These are phyloP conservation scores for Globodera ellingtonae DNA, from an alignment of 1,140 invertebrate genomes.

Conservation along the genomic window DNA sequence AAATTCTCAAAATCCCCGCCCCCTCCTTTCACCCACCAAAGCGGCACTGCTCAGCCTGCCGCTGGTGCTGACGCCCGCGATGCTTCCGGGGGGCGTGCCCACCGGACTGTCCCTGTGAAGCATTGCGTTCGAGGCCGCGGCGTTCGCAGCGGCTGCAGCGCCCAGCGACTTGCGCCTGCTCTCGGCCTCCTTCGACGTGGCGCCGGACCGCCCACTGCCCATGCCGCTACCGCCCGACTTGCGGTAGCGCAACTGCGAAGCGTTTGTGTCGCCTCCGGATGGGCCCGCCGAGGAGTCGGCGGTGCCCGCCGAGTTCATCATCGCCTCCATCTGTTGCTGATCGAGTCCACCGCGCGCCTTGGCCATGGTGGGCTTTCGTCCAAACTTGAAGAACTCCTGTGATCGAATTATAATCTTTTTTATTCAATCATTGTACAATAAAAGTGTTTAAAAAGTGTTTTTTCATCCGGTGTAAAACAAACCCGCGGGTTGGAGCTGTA, in stretches of 20 bases:
- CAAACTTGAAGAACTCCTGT: constrained; percentile 51
- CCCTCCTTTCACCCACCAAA: constrained; percentile 10
- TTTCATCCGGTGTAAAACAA: constrained; percentile 3
- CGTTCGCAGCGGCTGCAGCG: constrained; percentile 18
- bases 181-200: constrained; percentile 17
- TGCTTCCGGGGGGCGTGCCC: neutral
- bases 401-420: constrained; percentile 19
- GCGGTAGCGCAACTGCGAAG: constrained; percentile 17
- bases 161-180: constrained; percentile 28
- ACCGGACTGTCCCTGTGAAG: constrained; percentile 1
- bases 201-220: constrained; percentile 1
- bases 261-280: constrained; percentile 21
- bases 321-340: neutral
- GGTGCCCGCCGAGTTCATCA: neutral
- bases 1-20: neutral
- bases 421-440: constrained; percentile 5
- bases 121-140: neutral
- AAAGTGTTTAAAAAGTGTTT: neutral
- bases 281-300: constrained; percentile 11
- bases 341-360: constrained; percentile 25
- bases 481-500: constrained; percentile 54
- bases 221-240: constrained; percentile 26
- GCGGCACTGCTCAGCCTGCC: constrained; percentile 7
- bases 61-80: neutral
- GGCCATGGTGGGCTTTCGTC: constrained; percentile 44